Base-by-base conservation (phyloP, 2,888 invertebrate species). In the Arctia plantaginis region DNA sequence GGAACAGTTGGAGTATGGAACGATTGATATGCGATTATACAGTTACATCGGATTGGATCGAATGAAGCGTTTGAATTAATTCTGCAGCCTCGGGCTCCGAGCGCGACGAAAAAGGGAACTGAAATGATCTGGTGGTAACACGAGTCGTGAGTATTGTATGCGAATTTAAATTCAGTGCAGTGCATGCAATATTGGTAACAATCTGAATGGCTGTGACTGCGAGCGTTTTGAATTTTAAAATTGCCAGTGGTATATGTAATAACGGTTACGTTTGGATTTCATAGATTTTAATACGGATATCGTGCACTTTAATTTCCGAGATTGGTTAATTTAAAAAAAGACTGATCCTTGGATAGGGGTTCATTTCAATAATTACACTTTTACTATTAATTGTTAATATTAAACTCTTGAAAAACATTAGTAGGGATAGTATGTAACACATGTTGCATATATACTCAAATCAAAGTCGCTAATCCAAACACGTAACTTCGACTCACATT, bases 201-300 rank as follows among this genome's bases (percentile, higher is more conserved):
- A 91, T 88, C 88, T 84, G 86, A 86, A 87, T 88, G 90, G 87
- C 88, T 90, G 80, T 86, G 88, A 85, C 86, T 88, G 88, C 84
- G 81, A 87, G 85, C 90, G 87, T 86, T 90, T 89, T 92, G 92
- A 92, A 93, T 93, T 92, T 93, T 92, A 92, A 92, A 93, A 90
- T 86, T 86, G 86, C 79, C 84, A 84, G 87, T 74, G 77, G 79
- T 82, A 83, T 77, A 78, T 81, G 83, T 84, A 80, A 84, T 85
- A 82, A 85, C 85, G 79, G 79, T 79, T 77, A 73, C 69, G 81
- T 90, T 89, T 88, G 86, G 88, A 89, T 89, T 87, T 87, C 88
- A 89, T 87, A 88, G 88, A 88, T 88, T 85, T 84, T 71, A n/a
- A 80, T 81, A 80, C 82, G 72, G 82, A 82, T 84, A 82, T 75